Base-by-base conservation (phyloP, 2,888 invertebrate genomes). In the Cheilosia grossa region DNA sequence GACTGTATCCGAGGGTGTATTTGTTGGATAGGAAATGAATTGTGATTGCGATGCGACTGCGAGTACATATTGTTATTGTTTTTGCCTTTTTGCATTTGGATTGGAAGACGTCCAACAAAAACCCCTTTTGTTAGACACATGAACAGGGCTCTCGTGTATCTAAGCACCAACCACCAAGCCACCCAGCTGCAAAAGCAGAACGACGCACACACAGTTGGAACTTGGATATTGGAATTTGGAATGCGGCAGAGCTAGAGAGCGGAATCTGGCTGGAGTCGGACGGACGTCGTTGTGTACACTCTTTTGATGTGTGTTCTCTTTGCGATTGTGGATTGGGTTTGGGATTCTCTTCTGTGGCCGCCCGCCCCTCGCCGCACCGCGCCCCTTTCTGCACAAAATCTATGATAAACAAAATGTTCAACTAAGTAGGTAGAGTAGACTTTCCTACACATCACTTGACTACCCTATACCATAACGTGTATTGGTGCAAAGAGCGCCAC, bases 91-190 rank as follows among this genome's bases (percentile, higher is more conserved):
- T 17, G 15, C 51, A 27, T 59, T 70, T 75, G 64, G 74, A 64
- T 70, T 75, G 64, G 74, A 64, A 79, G 33, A 59, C 40, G 67
- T 54, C 59, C 73, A 69, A 78, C 54, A 53, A 61, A 63, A 53
- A 37, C 44, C 66, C 64, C 63, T 49, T 66, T 21, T 44, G 7
- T n/a, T 24, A 49, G 33, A 49, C 21, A 37, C 24, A 37, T 40
- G 37, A 17, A 44, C 17, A 47, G 9, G 47, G 17, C 47, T 47
- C 37, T 13, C 13, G 13, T 13, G 13, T 13, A 13, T 13, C 10
- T 19, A 17, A 44, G n/a, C 7, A 44, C 42, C 6, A 17, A 44
- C 6, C 7, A 44, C 42, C 6, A 17, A 17, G 17, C 44, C 21
- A 21, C 42, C 6, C 6, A 44, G 17, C 44, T 7, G n/a, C 44